Base-by-base conservation (phyloP, 2,888 invertebrate genomes). In the Morinoia aosen region DNA sequence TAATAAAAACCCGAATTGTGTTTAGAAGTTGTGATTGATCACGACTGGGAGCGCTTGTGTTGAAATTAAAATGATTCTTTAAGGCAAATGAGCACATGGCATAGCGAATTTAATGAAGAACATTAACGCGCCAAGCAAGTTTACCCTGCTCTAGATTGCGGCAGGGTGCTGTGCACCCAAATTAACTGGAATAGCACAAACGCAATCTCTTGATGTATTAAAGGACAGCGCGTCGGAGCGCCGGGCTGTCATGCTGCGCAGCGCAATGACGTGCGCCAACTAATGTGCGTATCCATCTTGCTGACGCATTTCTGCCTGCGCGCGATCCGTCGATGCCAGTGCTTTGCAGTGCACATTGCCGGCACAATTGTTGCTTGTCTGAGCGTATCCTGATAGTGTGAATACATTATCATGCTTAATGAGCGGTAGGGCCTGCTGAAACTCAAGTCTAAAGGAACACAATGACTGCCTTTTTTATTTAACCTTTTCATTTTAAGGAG, bases 301-400 rank as follows among this genome's bases (percentile, higher is more conserved):
- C 33, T 76, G 76, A 76, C 76, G 76, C 76, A 33, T 76, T 25
- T 76, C 76, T 76, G 25, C 76, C 76, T 76, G 76, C 10, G 33
- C 25, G 25, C 76, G 76, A 76, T 76, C 76, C 76, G 76, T 76
- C 76, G 76, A 76, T 76, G 76, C 76, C 33, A 76, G 76, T 16
- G 76, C 76, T 76, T 16, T 76, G 76, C 76, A 19, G 76, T 10
- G 76, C 76, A 76, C 76, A 33, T 16, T 76, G 19, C 76, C 25
- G 76, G 76, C 76, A 76, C 76, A 76, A 76, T 76, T 76, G 76
- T 76, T 76, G 76, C 19, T 76, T 76, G 76, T 76, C 76, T 76
- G 16, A 76, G 25, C 33, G 76, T 76, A 76, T 76, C 76, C 76
- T 76, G 76, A 76, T 76, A 76, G 76, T 76, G 76, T 10, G 76